Conservation (phyloP, 2,113 vertebrate species). For the Neogale vison region DNA sequence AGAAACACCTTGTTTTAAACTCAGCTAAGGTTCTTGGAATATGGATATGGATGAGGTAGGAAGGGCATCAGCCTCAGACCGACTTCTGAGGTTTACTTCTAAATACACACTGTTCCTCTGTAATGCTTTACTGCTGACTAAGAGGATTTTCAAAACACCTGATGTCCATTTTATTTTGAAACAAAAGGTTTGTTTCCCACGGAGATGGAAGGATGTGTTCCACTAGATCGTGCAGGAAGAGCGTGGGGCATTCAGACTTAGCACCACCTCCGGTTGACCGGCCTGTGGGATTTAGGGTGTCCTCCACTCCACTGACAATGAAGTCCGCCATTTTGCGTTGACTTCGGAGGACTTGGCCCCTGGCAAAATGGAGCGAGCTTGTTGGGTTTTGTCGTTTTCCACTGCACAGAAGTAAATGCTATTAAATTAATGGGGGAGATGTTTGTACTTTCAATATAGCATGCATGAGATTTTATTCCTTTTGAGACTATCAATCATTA, state of each 20-base stretch:
- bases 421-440: not conserved
- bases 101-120: accelerated
- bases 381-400: not conserved
- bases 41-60: accelerated
- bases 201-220: not conserved
- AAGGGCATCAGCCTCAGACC: not conserved
- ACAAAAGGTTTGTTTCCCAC: not conserved
- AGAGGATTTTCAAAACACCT: not conserved
- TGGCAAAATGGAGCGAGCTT: not conserved
- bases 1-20: not conserved
- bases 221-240: not conserved
- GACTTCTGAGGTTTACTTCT: not conserved
- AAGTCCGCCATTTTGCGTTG: not conserved
- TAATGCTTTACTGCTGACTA: not conserved
- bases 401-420: not conserved
- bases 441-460: not conserved
- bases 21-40: not conserved
- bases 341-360: not conserved
- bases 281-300: no score
- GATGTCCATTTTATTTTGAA: not conserved
- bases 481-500: not conserved
- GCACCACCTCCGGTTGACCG: accelerated
- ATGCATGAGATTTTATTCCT: not conserved
- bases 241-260: not conserved
- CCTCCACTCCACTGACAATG: not conserved